Evolutionary conservation across 2,113 vertebrate genomes (phyloP), one percentile per base, ranked within the genome.

Genomic region (Megaleporinus macrocephalus): DNA sequence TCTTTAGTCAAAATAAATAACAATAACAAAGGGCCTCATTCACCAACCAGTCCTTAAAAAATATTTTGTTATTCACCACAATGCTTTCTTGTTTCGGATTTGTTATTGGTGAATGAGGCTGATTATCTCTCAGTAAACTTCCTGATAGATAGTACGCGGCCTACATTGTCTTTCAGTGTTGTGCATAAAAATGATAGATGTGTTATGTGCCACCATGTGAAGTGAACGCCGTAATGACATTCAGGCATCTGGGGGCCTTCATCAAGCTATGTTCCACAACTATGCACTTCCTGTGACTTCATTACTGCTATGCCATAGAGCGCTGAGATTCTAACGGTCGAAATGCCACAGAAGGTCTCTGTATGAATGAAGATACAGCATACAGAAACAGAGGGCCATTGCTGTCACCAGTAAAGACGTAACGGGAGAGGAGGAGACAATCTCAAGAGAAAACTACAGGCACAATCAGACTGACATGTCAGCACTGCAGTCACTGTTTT

Each of bases 251-350:
- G 66, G 72, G 30, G 68, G 20, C 63, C 30, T 79, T 79, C 76
- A 62, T 75, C 29, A 68, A 53, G 61, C 65, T 27, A 4, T 78
- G n/a, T 57, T 53, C 57, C 29, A 63, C 51, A 68, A 74, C 13
- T 68, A 29, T 27, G 15, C 44, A 72, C 75, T 82, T 82, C 79
- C 71, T 71, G 27, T 24, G n/a, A 79, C n/a, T 81, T 78, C 22
- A 62, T n/a, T 65, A 11, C 57, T 57, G n/a, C 29, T 27, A n/a
- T 22, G 33, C 62, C 20, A 57, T 7, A 16, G 1, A 66, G 47
- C 13, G 24, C 61, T 20, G 9, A 14, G 29, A 36, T 65, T 76
- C 44, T 44, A 15, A 57, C 24, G 51, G 59, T 74, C 22, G 27
- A 20, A 20, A 65, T 73, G 14, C 66, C 66, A 59, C 73, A 15